These are phyloP conservation scores for Tineola bisselliella DNA, from an alignment of 2,888 invertebrate genomes.

Conservation along the genomic window DNA sequence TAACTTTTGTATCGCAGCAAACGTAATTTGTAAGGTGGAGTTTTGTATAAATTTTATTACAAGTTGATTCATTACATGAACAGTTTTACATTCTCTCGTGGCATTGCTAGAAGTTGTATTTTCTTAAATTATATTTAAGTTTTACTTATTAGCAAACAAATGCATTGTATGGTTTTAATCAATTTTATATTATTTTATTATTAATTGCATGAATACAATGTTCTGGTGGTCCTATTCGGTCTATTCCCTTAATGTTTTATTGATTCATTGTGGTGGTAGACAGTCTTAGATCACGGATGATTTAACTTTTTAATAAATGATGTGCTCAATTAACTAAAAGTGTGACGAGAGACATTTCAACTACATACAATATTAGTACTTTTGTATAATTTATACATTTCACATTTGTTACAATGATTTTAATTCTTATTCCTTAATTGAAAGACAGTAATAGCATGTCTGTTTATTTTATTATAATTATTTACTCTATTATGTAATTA, in stretches of 20 bases:
- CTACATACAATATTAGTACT: neutral
- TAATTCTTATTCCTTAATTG: slow-evolving; percentile 23
- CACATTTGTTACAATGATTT: slow-evolving; percentile 19
- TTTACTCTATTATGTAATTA: slow-evolving; percentile 36
- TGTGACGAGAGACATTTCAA: slow-evolving; percentile 59
- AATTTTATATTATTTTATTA: no score
- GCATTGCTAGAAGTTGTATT: slow-evolving; percentile 38
- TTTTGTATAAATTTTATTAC: slow-evolving; percentile 61
- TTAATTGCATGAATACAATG: no score
- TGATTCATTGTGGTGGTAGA: no score
- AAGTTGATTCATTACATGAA: slow-evolving; percentile 35
- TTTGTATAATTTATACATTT: slow-evolving; percentile 6
- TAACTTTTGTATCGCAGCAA: slow-evolving; percentile 57
- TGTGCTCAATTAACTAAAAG: slow-evolving; percentile 47
- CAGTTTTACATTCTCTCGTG: slow-evolving; percentile 58
- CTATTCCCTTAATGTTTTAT: no score
- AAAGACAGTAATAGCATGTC: neutral
- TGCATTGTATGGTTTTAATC: neutral
- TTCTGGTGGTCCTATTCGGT: no score
- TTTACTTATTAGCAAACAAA: neutral
- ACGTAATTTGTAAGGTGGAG: slow-evolving; percentile 57
- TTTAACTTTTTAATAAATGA: neutral
- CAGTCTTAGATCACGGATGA: no score
- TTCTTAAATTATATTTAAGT: slow-evolving; percentile 19
- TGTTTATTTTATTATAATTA: slow-evolving; percentile 18